phyloP scores from a whole-genome alignment of 1,140 invertebrate genomes.

The Danaus plexippus region DNA sequence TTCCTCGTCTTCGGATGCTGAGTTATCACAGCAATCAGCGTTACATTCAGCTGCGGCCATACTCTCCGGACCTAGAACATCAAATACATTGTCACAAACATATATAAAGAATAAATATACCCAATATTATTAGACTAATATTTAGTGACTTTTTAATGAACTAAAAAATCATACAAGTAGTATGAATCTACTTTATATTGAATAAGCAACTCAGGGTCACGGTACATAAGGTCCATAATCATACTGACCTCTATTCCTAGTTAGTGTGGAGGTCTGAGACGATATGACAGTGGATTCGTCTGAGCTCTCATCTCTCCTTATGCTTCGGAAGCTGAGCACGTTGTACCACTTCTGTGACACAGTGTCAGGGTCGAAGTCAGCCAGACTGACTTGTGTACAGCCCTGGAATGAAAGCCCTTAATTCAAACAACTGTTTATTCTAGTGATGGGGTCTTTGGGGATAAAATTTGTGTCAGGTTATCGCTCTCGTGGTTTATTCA shows the following conservation, averaged over 20 bases:
- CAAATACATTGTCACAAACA: too few species aligned
- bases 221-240: not conserved
- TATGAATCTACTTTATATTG: too few species aligned
- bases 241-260: conserved; percentile 86
- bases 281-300: conserved; percentile 97
- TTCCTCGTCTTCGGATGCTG: conserved; percentile 66
- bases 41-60: conserved; percentile 61
- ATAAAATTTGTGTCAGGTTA: conserved; percentile 28
- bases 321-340: conserved; percentile 89
- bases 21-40: conserved; percentile 57
- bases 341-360: conserved; percentile 95
- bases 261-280: conserved; percentile 95
- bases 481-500: conserved; percentile 65
- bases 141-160: too few species aligned
- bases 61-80: conserved; percentile 52
- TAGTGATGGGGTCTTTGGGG: not conserved
- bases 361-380: conserved; percentile 90
- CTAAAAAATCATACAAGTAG: too few species aligned
- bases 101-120: too few species aligned
- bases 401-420: conserved; percentile 76
- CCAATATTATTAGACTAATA: too few species aligned
- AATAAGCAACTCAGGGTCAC: too few species aligned
- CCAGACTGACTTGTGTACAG: conserved; percentile 94
- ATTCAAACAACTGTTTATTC: conserved; percentile 11
- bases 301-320: conserved; percentile 93